Evolutionary conservation across 2,888 invertebrate species (phyloP).

Genomic region (Diachrysia chrysitis): DNA sequence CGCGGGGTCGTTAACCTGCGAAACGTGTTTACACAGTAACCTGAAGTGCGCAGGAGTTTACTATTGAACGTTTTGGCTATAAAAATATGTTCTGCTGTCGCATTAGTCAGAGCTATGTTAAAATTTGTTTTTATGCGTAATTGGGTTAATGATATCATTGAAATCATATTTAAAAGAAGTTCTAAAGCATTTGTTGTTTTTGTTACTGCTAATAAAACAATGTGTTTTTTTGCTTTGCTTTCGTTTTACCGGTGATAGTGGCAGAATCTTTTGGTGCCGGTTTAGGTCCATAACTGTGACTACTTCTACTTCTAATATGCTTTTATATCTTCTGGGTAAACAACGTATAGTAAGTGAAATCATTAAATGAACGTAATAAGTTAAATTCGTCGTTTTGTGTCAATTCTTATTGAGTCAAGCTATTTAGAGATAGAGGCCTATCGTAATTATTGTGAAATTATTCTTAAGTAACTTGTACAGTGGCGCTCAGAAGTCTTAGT

Average conservation of each 20-base stretch:
- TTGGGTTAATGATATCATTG: slow-evolving; percentile 2
- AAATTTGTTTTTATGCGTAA: slow-evolving; percentile 15
- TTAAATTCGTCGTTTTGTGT: slow-evolving; percentile 48
- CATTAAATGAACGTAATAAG: slow-evolving; percentile 46
- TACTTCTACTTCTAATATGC: too few relatives aligned
- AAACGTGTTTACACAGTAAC: slow-evolving; percentile 39
- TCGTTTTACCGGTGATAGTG: too few relatives aligned
- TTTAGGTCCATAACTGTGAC: too few relatives aligned
- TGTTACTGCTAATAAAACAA: too few relatives aligned
- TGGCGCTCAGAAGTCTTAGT: slow-evolving; percentile 42
- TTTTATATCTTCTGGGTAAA: too few relatives aligned
- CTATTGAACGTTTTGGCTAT: slow-evolving; percentile 39
- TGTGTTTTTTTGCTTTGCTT: too few relatives aligned
- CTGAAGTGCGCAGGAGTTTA: slow-evolving; percentile 54
- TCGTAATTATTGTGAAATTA: slow-evolving; percentile 81
- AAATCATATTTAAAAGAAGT: background rate
- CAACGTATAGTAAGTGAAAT: too few relatives aligned
- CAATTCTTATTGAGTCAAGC: slow-evolving; percentile 70
- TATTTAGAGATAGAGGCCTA: slow-evolving; percentile 72
- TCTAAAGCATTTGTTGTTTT: background rate
- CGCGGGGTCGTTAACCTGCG: slow-evolving; percentile 44
- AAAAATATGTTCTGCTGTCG: slow-evolving; percentile 33
- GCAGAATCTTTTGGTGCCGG: too few relatives aligned
- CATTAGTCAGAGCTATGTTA: slow-evolving; percentile 20
- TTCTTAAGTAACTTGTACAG: slow-evolving; percentile 76